Base-by-base conservation (phyloP, 2,888 invertebrate genomes). In the Cephus pygmeus region DNA sequence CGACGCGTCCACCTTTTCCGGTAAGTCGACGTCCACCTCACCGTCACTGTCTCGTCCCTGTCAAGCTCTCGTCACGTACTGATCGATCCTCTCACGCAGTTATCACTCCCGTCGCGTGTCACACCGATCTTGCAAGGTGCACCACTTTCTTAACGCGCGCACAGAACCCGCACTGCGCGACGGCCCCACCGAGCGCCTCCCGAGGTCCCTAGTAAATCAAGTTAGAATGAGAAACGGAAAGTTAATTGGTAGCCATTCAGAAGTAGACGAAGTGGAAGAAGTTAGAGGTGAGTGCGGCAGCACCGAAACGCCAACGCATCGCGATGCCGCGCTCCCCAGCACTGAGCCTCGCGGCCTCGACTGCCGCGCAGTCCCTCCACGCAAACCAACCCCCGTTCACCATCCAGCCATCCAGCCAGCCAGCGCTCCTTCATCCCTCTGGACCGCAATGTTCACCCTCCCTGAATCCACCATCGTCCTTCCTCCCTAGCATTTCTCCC, bases 311-410 rank as follows among this genome's bases (percentile, higher is more conserved):
- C 83, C 87, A 88, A 90, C 88, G 88, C 91, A 90, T 91, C 90
- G 88, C 90, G 90, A 83, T 86, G 89, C 88, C 88, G 89, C 89
- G 89, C 87, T 90, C 86, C 86, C 89, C 85, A 88, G 89, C 89
- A 90, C 90, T 90, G 89, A 88, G 92, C 90, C 93, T 86, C 92
- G 87, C 73, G 82, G 88, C 88, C 90, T 90, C 80, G 92, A 92
- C 84, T 78, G 92, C 87, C 88, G 90, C 91, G 91, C 89, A 90
- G 86, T 87, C 86, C 86, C 87, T 87, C 89, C 87, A 89, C 90
- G 90, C 90, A 90, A 89, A 88, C 88, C 91, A 90, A 85, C 92
- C 87, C 76, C 75, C 74, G 73, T 82, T 85, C 87, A 87, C 81
- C 82, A 80, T 71, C 81, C 85, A 78, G 79, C 79, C 79, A 80